phyloP scores from a whole-genome alignment of 2,888 invertebrate genomes.

The Harpalus rufipes region DNA sequence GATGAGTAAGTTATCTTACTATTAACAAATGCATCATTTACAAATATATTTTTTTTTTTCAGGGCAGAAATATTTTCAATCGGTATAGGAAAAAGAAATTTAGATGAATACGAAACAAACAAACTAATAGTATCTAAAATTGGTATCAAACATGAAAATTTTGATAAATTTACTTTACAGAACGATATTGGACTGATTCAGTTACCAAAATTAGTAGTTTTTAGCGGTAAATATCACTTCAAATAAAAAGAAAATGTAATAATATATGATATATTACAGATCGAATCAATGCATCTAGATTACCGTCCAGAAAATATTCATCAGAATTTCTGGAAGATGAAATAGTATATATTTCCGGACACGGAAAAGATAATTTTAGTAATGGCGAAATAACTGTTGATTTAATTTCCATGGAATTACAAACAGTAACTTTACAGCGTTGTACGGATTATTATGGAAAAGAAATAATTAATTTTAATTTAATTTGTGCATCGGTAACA shows the following conservation, averaged over 20 bases:
- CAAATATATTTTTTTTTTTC: background rate
- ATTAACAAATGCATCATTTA: background rate
- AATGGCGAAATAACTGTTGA: background rate
- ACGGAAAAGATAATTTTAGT: slow-evolving; percentile 69
- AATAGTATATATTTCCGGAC: slow-evolving; percentile 70
- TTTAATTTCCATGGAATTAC: slow-evolving; percentile 70
- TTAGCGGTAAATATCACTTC: slow-evolving; percentile 58
- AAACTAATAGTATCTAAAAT: slow-evolving; percentile 39
- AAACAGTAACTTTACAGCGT: slow-evolving; percentile 70
- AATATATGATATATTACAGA: slow-evolving; percentile 63
- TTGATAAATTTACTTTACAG: slow-evolving; percentile 64
- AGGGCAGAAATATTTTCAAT: slow-evolving; percentile 55
- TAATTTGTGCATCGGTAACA: slow-evolving; percentile 71
- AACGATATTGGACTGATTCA: slow-evolving; percentile 70
- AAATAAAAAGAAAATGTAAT: slow-evolving; percentile 65
- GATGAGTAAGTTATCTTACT: slow-evolving; percentile 3
- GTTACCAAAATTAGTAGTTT: slow-evolving; percentile 66
- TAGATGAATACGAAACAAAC: slow-evolving; percentile 22
- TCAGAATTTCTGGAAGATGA: slow-evolving; percentile 16
- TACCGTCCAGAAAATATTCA: slow-evolving; percentile 65
- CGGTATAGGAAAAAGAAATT: slow-evolving; percentile 8
- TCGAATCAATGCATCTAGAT: slow-evolving; percentile 69
- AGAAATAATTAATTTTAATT: slow-evolving; percentile 67
- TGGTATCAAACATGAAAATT: slow-evolving; percentile 67
- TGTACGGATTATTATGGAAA: slow-evolving; percentile 70